A percentile compares a stretch with the other conserved stretches of the same genome.
These are phyloP conservation scores for Phataginus tricuspis DNA, from an alignment of 2,797 vertebrate genomes.

Conservation along the genomic window DNA sequence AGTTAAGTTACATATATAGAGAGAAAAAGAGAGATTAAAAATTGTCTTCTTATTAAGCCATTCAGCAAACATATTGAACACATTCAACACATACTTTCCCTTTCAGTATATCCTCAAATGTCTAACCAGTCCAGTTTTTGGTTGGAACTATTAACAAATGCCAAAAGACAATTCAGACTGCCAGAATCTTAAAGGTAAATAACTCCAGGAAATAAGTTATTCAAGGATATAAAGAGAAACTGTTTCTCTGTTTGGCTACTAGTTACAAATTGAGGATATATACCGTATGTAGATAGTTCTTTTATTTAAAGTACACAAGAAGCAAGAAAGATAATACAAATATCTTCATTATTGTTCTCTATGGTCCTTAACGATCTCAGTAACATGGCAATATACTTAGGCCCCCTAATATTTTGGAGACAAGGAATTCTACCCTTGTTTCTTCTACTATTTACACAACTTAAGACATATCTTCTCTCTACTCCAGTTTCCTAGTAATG, in stretches of 20 bases:
- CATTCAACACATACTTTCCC: slow-evolving; percentile 24
- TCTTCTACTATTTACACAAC: background rate
- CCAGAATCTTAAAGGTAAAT: slow-evolving; percentile 33
- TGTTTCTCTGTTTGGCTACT: background rate
- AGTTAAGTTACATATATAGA: background rate
- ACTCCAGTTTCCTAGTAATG: background rate
- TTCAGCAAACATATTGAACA: slow-evolving; percentile 32
- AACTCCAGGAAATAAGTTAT: background rate
- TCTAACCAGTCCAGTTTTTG: slow-evolving; percentile 4
- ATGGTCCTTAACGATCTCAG: background rate
- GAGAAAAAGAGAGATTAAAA: background rate
- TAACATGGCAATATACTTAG: background rate
- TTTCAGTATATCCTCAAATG: slow-evolving; percentile 46
- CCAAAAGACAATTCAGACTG: slow-evolving; percentile 16
- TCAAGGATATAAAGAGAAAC: slow-evolving; percentile 30
- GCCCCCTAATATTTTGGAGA: background rate
- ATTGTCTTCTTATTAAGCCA: background rate
- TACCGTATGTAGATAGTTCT: background rate
- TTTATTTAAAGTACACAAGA: slow-evolving; percentile 7
- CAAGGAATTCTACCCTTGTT: background rate
- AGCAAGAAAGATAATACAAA: slow-evolving; percentile 28
- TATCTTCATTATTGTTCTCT: background rate
- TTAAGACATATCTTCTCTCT: slow-evolving; percentile 19
- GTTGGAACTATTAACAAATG: slow-evolving; percentile 52
- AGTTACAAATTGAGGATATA: background rate